Conservation (phyloP, 2,797 vertebrate genomes). For the Schizopygopsis malacanthus region DNA sequence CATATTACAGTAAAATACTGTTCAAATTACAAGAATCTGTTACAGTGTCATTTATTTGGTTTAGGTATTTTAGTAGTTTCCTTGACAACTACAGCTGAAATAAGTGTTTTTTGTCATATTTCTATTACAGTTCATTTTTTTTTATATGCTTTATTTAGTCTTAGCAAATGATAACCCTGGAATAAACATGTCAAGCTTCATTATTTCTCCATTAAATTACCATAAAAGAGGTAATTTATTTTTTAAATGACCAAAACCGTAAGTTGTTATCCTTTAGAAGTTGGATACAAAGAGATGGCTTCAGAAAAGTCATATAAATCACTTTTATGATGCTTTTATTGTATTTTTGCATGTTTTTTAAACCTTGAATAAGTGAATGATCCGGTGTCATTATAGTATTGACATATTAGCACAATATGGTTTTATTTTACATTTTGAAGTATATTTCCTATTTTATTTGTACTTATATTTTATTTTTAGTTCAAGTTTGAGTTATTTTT, state of each 20-base stretch:
- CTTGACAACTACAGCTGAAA: too few relatives aligned
- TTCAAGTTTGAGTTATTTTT: neutral
- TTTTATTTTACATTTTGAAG: too few relatives aligned
- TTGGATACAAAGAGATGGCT: too few relatives aligned
- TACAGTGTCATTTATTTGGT: too few relatives aligned
- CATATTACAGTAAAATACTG: too few relatives aligned
- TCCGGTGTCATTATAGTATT: neutral
- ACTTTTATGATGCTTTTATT: neutral
- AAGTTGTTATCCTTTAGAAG: neutral
- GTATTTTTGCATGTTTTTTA: neutral
- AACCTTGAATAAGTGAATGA: neutral
- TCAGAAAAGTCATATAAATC: neutral
- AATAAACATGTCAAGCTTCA: too few relatives aligned
- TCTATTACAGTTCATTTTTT: neutral
- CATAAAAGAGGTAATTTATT: neutral
- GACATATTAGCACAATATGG: neutral
- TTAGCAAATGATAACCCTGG: neutral
- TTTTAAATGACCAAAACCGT: neutral
- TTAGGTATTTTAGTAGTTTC: neutral
- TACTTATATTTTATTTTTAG: too few relatives aligned
- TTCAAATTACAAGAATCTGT: too few relatives aligned
- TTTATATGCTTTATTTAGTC: neutral
- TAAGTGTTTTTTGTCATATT: too few relatives aligned
- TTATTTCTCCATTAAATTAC: neutral
- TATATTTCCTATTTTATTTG: too few relatives aligned